phyloP scores from a whole-genome alignment of 2,797 vertebrate genomes.

The Melanotaenia boesemani region DNA sequence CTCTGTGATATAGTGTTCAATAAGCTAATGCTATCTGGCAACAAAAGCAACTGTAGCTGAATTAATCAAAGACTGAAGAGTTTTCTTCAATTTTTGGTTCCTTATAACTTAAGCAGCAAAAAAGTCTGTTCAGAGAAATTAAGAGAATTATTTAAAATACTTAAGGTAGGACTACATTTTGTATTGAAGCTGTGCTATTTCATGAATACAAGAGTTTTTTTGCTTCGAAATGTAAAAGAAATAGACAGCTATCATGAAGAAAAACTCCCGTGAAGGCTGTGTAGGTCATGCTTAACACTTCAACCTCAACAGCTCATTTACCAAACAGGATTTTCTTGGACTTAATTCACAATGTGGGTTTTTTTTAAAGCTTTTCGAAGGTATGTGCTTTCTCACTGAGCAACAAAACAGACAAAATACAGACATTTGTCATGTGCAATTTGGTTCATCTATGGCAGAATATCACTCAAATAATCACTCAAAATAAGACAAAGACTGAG shows the following conservation, averaged over 20 bases:
- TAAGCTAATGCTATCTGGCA: conserved; percentile 70
- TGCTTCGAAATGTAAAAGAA: conserved; percentile 33
- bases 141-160: conserved; percentile 27
- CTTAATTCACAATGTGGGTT: conserved; percentile 30
- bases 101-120: conserved; percentile 15
- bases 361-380: conserved; percentile 11
- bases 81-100: conserved; percentile 6
- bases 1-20: conserved; percentile 51
- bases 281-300: conserved; percentile 41
- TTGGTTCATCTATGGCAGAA: background rate
- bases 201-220: background rate
- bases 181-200: conserved; percentile 26
- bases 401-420: too few relatives aligned
- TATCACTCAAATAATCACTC: background rate
- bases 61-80: conserved; percentile 37
- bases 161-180: background rate
- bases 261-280: conserved; percentile 20
- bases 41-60: conserved; percentile 42
- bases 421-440: background rate
- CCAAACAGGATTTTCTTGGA: conserved; percentile 43
- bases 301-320: conserved; percentile 11
- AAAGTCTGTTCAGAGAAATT: conserved; percentile 35
- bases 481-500: background rate
- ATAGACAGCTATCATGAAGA: conserved; percentile 20
- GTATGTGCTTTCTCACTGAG: background rate